Percentiles rank a stretch among this genome's conserved stretches.
Conservation (phyloP, 2,888 invertebrate genomes). For the Patella ulyssiponensis region DNA sequence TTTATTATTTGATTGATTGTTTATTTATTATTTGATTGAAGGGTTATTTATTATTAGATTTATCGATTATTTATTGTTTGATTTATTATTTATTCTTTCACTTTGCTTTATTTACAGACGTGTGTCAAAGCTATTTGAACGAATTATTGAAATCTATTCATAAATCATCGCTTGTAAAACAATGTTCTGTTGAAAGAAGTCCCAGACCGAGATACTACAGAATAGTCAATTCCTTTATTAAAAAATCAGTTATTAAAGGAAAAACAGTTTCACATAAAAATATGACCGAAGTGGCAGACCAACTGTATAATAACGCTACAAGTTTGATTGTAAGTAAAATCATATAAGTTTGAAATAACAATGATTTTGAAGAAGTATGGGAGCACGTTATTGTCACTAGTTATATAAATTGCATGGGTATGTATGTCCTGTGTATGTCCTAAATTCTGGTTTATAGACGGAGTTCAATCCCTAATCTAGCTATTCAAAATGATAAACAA, state of each 20-base stretch:
- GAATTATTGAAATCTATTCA: not conserved
- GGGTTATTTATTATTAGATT: too few relatives aligned
- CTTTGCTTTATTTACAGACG: not conserved
- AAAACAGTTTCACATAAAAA: not conserved
- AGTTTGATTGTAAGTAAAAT: slow-evolving; percentile 31
- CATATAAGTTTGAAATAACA: not conserved
- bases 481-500: too few relatives aligned
- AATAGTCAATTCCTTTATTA: slow-evolving; percentile 24
- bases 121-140: slow-evolving; percentile 6
- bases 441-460: too few relatives aligned
- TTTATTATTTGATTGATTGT: too few relatives aligned
- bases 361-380: too few relatives aligned
- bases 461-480: too few relatives aligned
- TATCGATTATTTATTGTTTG: too few relatives aligned
- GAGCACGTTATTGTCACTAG: too few relatives aligned
- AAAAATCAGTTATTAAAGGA: slow-evolving; percentile 19
- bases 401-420: too few relatives aligned
- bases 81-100: too few relatives aligned
- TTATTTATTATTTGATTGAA: too few relatives aligned
- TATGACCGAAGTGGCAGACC: slow-evolving; percentile 26
- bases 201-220: slow-evolving; percentile 19
- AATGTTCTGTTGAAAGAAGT: slow-evolving; percentile 18
- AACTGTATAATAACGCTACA: slow-evolving; percentile 30
- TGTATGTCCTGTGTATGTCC: too few relatives aligned
- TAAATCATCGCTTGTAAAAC: not conserved